Percentiles rank a stretch among this genome's conserved stretches.
Evolutionary conservation across 2,113 vertebrate genomes (phyloP).

Genomic region (Spea bombifrons): DNA sequence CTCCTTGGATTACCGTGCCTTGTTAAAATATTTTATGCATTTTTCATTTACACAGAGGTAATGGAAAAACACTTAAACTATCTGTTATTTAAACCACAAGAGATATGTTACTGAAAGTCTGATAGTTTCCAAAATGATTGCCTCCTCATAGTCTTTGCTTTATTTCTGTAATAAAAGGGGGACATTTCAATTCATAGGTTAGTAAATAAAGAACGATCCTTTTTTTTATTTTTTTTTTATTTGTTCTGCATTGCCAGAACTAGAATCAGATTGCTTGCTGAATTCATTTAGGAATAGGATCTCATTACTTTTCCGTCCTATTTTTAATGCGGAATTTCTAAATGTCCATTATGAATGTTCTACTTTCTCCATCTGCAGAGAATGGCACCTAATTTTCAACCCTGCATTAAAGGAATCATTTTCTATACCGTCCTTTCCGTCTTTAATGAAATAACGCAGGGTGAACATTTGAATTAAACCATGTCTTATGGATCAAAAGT

Average conservation of each 20-base stretch:
- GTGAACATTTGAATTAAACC: slow-evolving; percentile 49
- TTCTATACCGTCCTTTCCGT: slow-evolving; percentile 50
- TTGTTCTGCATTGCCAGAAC: slow-evolving; percentile 66
- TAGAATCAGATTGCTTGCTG: slow-evolving; percentile 70
- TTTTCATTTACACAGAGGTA: slow-evolving; percentile 79
- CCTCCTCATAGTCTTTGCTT: slow-evolving; percentile 89
- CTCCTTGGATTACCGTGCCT: slow-evolving; percentile 79
- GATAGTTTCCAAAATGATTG: slow-evolving; percentile 89
- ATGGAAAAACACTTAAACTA: slow-evolving; percentile 88
- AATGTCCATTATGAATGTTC: slow-evolving; percentile 54
- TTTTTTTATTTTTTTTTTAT: slow-evolving; percentile 67
- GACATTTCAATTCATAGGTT: slow-evolving; percentile 92
- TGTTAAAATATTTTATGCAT: slow-evolving; percentile 85
- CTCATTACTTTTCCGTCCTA: slow-evolving; percentile 62
- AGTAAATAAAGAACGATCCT: slow-evolving; percentile 81
- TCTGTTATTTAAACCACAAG: slow-evolving; percentile 90
- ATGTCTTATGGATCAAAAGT: slow-evolving; percentile 44
- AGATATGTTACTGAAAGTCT: slow-evolving; percentile 80
- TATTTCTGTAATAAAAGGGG: slow-evolving; percentile 88
- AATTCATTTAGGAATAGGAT: slow-evolving; percentile 66
- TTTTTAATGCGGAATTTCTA: slow-evolving; percentile 57
- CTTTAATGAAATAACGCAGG: slow-evolving; percentile 52
- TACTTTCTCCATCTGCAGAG: slow-evolving; percentile 53
- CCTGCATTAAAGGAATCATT: slow-evolving; percentile 56
- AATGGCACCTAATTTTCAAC: slow-evolving; percentile 58